Evolutionary conservation across 2,113 vertebrate species (phyloP).

Genomic region (Clinocottus analis): DNA sequence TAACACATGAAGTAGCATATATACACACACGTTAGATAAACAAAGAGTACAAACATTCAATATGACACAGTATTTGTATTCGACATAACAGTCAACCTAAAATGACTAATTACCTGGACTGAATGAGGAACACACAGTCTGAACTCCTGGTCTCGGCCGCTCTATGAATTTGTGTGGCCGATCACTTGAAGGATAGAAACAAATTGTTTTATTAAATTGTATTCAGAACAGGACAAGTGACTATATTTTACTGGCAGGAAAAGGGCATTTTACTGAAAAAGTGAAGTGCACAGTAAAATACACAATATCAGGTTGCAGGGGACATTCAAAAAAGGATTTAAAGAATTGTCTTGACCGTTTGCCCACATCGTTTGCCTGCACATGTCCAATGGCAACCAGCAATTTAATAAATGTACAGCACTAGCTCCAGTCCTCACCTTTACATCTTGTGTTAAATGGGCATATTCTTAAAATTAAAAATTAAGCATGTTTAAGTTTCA

Average conservation of each 20-base stretch:
- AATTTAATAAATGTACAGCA: background rate
- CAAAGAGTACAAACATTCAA: background rate
- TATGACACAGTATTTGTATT: no score
- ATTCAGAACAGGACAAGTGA: background rate
- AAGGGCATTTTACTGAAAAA: background rate
- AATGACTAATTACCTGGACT: constrained; percentile 87
- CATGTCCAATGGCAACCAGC: background rate
- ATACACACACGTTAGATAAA: background rate
- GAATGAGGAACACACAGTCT: constrained; percentile 97
- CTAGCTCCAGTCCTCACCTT: no score
- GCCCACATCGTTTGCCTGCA: background rate
- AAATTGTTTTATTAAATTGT: constrained; percentile 19
- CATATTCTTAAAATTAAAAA: background rate
- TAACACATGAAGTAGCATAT: background rate
- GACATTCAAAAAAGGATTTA: background rate
- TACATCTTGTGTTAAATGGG: background rate
- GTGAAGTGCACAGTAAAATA: background rate
- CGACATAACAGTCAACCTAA: background rate
- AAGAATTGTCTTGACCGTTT: background rate
- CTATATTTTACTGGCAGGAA: background rate
- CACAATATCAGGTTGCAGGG: background rate
- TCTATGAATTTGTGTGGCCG: constrained; percentile 95
- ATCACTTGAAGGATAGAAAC: constrained; percentile 78
- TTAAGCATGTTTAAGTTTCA: background rate
- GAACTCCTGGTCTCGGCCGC: constrained; percentile 92